A percentile compares a stretch with the other conserved stretches of the same genome.
Evolutionary conservation across 1,140 invertebrate genomes (phyloP).

Genomic region (Papilio aristodemus): DNA sequence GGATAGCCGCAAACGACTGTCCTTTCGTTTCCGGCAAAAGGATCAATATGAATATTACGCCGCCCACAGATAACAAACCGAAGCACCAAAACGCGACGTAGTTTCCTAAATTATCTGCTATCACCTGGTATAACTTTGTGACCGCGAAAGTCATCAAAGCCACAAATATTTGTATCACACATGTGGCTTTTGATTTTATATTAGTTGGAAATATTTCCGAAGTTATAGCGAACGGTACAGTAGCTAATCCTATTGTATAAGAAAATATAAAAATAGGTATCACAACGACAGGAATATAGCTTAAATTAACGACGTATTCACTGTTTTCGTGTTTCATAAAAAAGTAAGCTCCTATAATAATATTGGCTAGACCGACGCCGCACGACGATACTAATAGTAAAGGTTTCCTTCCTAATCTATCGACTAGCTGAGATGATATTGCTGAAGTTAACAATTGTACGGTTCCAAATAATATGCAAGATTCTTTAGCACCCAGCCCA

Average conservation of each 20-base stretch:
- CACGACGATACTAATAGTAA: conserved; percentile 83
- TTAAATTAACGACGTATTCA: conserved; percentile 67
- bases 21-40: conserved; percentile 91
- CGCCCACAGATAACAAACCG: conserved; percentile 82
- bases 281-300: conserved; percentile 84
- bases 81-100: conserved; percentile 89
- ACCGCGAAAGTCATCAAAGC: conserved; percentile 84
- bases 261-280: conserved; percentile 86
- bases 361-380: conserved; percentile 80
- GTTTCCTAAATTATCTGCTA: conserved; percentile 83
- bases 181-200: conserved; percentile 85
- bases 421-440: conserved; percentile 84
- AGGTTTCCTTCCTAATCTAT: conserved; percentile 85
- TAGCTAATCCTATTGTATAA: conserved; percentile 86
- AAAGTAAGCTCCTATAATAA: conserved; percentile 83
- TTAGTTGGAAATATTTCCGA: conserved; percentile 88
- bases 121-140: conserved; percentile 86
- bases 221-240: conserved; percentile 86
- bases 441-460: conserved; percentile 85
- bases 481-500: conserved; percentile 71
- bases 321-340: conserved; percentile 75
- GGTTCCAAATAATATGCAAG: conserved; percentile 84
- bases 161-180: conserved; percentile 78
- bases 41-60: conserved; percentile 83
- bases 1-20: conserved; percentile 83